These are phyloP conservation scores for Ganaspis sp. DNA, from an alignment of 1,140 invertebrate genomes.

Conservation along the genomic window DNA sequence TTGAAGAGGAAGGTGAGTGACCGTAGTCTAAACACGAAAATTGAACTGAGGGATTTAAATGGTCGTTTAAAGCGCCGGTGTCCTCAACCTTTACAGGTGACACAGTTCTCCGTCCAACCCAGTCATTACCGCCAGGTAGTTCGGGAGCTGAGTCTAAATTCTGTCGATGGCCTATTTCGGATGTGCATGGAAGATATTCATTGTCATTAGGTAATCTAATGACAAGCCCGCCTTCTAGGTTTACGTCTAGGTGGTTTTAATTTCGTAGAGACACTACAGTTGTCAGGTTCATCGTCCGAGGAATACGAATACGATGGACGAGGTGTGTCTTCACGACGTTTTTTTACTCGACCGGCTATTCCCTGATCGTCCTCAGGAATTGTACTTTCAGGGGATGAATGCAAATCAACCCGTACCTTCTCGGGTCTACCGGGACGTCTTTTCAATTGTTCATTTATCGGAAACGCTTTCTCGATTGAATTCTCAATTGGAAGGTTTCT, in stretches of 20 bases:
- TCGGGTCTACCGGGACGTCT: neutral
- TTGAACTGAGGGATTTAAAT: no score
- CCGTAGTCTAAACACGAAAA: no score
- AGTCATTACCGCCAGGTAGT: no score
- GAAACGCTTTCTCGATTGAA: neutral
- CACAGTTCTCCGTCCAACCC: no score
- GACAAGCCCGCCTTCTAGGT: neutral
- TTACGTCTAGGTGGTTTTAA: neutral
- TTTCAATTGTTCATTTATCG: neutral
- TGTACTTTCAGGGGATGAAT: no score
- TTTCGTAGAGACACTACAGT: neutral
- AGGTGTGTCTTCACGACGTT: neutral
- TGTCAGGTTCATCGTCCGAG: neutral
- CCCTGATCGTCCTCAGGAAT: neutral
- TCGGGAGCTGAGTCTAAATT: no score
- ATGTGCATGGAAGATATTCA: no score
- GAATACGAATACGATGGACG: neutral
- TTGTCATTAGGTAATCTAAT: neutral
- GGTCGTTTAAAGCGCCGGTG: no score
- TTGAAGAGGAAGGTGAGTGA: no score
- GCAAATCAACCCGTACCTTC: no score
- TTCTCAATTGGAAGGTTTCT: neutral
- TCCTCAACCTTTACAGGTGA: no score
- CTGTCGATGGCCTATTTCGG: no score
- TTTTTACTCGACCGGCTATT: neutral